phyloP scores from a whole-genome alignment of 2,888 invertebrate species.

The Teleogryllus oceanicus region DNA sequence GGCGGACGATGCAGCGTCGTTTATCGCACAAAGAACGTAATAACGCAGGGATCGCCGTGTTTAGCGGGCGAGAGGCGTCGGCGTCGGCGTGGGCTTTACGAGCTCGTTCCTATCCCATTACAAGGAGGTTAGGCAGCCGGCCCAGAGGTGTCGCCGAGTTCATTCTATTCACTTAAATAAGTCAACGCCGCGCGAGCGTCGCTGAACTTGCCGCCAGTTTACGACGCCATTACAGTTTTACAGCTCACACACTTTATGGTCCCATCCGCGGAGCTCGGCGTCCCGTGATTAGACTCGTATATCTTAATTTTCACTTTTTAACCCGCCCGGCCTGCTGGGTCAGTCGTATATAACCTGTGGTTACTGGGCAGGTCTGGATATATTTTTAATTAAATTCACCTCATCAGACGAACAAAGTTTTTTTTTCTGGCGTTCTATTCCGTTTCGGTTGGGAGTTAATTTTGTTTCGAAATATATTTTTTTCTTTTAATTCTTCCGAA shows the following conservation, averaged over 20 bases:
- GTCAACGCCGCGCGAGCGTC: neutral
- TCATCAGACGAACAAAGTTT: neutral
- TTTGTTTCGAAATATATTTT: neutral
- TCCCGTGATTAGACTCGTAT: slow-evolving; percentile 18
- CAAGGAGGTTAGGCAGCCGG: neutral
- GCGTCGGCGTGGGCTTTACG: neutral
- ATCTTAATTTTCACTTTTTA: slow-evolving; percentile 10
- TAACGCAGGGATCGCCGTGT: too few relatives aligned
- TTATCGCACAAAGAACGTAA: too few relatives aligned
- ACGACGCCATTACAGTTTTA: slow-evolving; percentile 2
- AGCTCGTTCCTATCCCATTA: neutral
- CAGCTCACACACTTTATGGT: slow-evolving; percentile 7
- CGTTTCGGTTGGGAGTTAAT: neutral
- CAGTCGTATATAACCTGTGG: neutral
- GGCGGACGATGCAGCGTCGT: too few relatives aligned
- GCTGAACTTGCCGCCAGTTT: neutral
- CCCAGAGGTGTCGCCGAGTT: neutral
- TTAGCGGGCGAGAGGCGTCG: neutral
- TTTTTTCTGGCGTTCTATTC: neutral
- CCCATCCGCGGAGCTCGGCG: neutral
- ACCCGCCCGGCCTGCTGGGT: neutral
- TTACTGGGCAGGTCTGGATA: neutral
- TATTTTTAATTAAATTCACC: slow-evolving; percentile 8
- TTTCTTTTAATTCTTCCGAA: too few relatives aligned
- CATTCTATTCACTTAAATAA: slow-evolving; percentile 6